Conservation (phyloP, 2,797 vertebrate genomes). For the Netta rufina region DNA sequence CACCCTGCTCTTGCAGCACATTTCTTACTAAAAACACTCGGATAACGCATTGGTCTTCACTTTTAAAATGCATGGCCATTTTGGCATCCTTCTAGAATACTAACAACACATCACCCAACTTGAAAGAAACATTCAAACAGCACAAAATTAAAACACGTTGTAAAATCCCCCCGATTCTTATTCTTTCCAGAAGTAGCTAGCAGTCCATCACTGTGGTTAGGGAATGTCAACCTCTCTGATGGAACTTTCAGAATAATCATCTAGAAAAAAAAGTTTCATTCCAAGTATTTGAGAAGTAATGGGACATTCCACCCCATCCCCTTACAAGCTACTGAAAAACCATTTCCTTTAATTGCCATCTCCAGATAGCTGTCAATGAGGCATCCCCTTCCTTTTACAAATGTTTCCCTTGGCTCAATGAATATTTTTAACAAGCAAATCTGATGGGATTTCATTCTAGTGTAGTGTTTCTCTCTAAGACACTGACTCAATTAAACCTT, state of each 20-base stretch:
- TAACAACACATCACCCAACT: neutral
- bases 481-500: neutral
- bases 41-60: neutral
- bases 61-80: neutral
- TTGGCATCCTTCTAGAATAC: neutral
- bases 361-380: neutral
- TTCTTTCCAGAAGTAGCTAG: neutral
- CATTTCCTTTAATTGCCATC: neutral
- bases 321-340: neutral
- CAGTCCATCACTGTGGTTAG: rapidly evolving
- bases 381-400: neutral
- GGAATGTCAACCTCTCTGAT: neutral
- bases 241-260: neutral
- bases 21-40: neutral
- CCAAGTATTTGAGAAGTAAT: neutral
- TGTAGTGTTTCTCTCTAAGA: neutral
- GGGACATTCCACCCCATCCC: neutral
- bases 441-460: neutral
- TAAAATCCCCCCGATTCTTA: neutral
- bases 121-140: too few relatives aligned
- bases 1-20: neutral
- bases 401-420: neutral
- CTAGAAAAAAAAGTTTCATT: too few relatives aligned
- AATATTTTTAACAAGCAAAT: neutral
- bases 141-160: neutral